Evolutionary conservation across 2,797 vertebrate species (phyloP).

Genomic region (Tiaroga cobitis): DNA sequence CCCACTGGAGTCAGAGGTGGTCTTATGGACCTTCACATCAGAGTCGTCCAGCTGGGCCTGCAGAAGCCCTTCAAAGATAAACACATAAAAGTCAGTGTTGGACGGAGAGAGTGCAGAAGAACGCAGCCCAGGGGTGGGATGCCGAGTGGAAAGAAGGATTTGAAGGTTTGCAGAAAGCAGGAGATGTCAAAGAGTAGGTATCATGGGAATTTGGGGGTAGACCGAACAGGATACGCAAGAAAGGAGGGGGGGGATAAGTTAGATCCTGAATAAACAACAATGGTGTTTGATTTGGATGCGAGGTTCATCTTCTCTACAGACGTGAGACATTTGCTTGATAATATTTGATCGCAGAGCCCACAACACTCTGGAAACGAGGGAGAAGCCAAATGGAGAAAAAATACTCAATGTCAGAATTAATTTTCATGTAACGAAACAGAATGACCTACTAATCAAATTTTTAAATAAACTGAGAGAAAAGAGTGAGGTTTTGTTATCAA

Average conservation of each 20-base stretch:
- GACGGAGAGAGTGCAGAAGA: slow-evolving; percentile 26
- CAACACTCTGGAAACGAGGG: slow-evolving; percentile 22
- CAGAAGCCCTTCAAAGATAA: slow-evolving; percentile 39
- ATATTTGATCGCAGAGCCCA: slow-evolving; percentile 27
- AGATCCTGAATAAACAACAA: slow-evolving; percentile 44
- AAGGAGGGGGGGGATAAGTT: slow-evolving; percentile 1
- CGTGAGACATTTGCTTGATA: slow-evolving; percentile 13
- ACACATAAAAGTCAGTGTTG: slow-evolving; percentile 44
- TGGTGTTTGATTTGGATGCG: slow-evolving; percentile 40
- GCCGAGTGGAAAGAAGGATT: slow-evolving; percentile 27
- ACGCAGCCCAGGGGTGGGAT: slow-evolving; percentile 3
- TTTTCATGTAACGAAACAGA: slow-evolving; percentile 38
- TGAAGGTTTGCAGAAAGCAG: slow-evolving; percentile 33
- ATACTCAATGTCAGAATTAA: slow-evolving; percentile 6
- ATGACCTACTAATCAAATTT: slow-evolving; percentile 23
- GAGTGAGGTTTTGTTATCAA: not conserved
- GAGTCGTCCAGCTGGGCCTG: slow-evolving; percentile 37
- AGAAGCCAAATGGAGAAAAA: slow-evolving; percentile 23
- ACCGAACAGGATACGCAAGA: slow-evolving; percentile 36
- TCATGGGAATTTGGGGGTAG: slow-evolving; percentile 33
- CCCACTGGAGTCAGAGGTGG: slow-evolving; percentile 33
- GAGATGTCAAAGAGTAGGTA: slow-evolving; percentile 36
- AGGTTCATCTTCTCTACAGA: slow-evolving; percentile 21
- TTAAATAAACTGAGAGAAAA: slow-evolving; percentile 16
- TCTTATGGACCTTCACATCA: slow-evolving; percentile 20